phyloP scores from a whole-genome alignment of 1,140 invertebrate genomes.

The Meloidogyne exigua region DNA sequence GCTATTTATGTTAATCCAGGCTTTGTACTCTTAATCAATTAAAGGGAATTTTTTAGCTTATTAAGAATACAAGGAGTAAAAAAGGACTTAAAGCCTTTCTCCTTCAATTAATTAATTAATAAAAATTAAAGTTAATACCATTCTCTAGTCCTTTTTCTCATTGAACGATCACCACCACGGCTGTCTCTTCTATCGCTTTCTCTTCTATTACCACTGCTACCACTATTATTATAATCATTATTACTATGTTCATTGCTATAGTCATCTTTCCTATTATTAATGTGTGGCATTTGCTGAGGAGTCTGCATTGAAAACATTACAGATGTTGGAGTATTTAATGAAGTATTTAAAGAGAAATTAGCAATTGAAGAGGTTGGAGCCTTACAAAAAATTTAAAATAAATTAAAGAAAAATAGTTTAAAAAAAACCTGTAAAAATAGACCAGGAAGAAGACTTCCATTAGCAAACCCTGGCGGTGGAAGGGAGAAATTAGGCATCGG shows the following conservation, averaged over 20 bases:
- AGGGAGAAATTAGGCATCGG: slow-evolving; percentile 34
- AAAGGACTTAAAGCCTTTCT: too few relatives aligned
- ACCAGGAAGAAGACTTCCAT: not conserved
- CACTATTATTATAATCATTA: not conserved
- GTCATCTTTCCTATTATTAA: not conserved
- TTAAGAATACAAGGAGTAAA: too few relatives aligned
- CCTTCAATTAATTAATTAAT: too few relatives aligned
- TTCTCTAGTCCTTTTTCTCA: not conserved
- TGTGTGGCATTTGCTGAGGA: not conserved
- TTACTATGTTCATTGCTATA: not conserved
- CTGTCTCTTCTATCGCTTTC: not conserved
- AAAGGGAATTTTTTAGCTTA: too few relatives aligned
- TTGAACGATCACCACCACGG: not conserved
- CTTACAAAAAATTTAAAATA: not conserved
- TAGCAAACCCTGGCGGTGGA: slow-evolving; percentile 26
- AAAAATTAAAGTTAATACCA: not conserved
- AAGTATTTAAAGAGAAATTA: not conserved
- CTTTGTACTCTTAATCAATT: too few relatives aligned
- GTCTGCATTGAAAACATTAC: not conserved
- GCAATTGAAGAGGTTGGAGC: slow-evolving; percentile 2
- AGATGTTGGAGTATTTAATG: not conserved
- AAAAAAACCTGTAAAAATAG: not conserved
- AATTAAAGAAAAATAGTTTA: not conserved
- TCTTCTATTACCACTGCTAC: not conserved
- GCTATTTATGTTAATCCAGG: too few relatives aligned